Conservation (phyloP, 2,113 vertebrate genomes). For the Chiloscyllium plagiosum region DNA sequence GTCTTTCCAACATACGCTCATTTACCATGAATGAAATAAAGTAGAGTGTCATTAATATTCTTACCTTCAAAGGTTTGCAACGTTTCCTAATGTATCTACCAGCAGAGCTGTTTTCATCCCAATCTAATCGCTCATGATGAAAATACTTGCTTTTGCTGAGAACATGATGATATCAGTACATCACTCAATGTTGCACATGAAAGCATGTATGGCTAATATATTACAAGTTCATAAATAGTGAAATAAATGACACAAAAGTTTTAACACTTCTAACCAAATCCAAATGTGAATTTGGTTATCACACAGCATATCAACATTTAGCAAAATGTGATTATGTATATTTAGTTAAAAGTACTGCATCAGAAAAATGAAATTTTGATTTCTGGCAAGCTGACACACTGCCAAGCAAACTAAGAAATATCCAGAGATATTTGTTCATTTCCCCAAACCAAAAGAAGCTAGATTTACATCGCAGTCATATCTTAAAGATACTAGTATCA, state of each 20-base stretch:
- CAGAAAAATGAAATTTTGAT: not conserved
- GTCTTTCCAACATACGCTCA: not conserved
- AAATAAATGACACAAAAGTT: not conserved
- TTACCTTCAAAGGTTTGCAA: slow-evolving; percentile 86
- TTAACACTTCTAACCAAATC: not conserved
- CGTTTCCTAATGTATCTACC: slow-evolving; percentile 82
- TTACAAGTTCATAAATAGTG: not conserved
- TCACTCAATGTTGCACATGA: not conserved
- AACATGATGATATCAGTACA: not conserved
- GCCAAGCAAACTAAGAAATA: not conserved
- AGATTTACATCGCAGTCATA: not conserved
- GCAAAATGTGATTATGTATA: not conserved
- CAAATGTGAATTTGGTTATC: too few relatives aligned
- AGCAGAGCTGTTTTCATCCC: slow-evolving; percentile 79
- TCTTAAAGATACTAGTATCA: not conserved
- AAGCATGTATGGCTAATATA: not conserved
- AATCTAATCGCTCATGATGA: slow-evolving; percentile 76
- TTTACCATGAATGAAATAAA: not conserved
- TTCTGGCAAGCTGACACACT: not conserved
- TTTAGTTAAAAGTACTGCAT: not conserved
- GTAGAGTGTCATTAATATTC: not conserved
- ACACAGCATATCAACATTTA: not conserved
- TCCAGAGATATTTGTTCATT: not conserved
- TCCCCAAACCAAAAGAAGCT: not conserved
- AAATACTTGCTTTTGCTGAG: slow-evolving; percentile 77